Evolutionary conservation across 2,113 vertebrate species (phyloP), one percentile per base, ranked within the genome.

Genomic region (Microcebus tavaratra): DNA sequence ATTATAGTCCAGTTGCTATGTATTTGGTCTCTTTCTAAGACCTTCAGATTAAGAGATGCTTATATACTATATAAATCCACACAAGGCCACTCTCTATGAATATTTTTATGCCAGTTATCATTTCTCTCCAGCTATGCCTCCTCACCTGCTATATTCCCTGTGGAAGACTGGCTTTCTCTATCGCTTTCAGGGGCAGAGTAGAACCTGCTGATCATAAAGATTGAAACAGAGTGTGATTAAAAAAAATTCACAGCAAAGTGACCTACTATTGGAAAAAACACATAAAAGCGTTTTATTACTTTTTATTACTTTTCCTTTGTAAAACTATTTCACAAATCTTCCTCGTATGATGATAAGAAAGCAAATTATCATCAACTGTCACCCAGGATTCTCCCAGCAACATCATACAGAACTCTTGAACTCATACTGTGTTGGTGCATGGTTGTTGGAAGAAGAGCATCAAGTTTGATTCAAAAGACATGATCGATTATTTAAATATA

Each of bases 391-490:
- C 91, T 94, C 80, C 94, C 76, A 97, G 65, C 55, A 85, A 68
- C 68, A 95, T 91, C 42, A 96, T 59, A 95, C 34, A 92, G 42
- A 95, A 82, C 81, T 94, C 78, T 85, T 70, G 75, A 92, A 72
- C 68, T 96, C 87, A 97, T 14, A 96, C 57, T 45, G 61, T 29
- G 15, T 18, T 18, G 91, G 20, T 6, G 53, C n/a, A 68, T 42
- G 14, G 20, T 79, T 53, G 65, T 31, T 27, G 48, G 55, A 97
- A 94, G 42, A 57, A 79, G 92, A 97, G 1, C 75, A 97, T 59
- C 97, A 86, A 76, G 91, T 97, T 92, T 97, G 61, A 83, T 97
- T 97, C 85, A 98, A 70, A 97, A 95, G 81, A 61, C 53, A 76
- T 88, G 34, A 94, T 73, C 1, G 55, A 84, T 95, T 95, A 55